Conservation (phyloP, 2,113 vertebrate genomes). For the Pseudorasbora parva region DNA sequence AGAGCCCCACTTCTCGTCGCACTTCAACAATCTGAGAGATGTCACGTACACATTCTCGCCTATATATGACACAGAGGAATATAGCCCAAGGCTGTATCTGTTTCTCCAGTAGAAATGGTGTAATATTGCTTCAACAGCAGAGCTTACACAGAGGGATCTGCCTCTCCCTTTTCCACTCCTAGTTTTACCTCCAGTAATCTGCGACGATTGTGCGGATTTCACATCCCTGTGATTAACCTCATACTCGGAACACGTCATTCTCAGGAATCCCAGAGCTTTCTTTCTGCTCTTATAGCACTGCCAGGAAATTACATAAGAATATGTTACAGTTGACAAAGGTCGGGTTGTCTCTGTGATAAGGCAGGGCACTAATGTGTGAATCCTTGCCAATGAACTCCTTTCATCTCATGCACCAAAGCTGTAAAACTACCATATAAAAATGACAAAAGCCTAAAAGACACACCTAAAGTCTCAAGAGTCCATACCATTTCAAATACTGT, state of each 20-base stretch:
- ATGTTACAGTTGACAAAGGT: conserved; percentile 54
- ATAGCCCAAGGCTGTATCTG: conserved; percentile 59
- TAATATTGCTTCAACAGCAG: conserved; percentile 64
- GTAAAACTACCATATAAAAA: conserved; percentile 28
- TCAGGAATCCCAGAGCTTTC: conserved; percentile 57
- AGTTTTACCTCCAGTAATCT: conserved; percentile 42
- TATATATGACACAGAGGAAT: conserved; percentile 25
- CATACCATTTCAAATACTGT: not conserved
- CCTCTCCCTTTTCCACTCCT: conserved; percentile 60
- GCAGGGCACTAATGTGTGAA: conserved; percentile 40
- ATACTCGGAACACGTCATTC: conserved; percentile 49
- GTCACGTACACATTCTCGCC: conserved; percentile 26
- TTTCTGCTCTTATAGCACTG: not conserved
- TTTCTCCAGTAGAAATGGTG: conserved; percentile 65
- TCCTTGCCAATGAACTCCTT: conserved; percentile 35
- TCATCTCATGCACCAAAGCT: conserved; percentile 33
- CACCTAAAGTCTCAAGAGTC: conserved; percentile 15
- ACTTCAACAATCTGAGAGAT: not conserved
- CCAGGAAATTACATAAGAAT: conserved; percentile 60
- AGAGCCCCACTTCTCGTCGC: conserved; percentile 2
- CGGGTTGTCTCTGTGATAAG: conserved; percentile 42
- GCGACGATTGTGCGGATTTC: conserved; percentile 10
- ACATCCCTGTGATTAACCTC: conserved; percentile 46
- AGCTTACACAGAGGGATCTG: conserved; percentile 61
- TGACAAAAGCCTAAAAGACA: conserved; percentile 11